A percentile compares a stretch with the other conserved stretches of the same genome.
phyloP scores from a whole-genome alignment of 2,113 vertebrate genomes.

The Lontra canadensis region DNA sequence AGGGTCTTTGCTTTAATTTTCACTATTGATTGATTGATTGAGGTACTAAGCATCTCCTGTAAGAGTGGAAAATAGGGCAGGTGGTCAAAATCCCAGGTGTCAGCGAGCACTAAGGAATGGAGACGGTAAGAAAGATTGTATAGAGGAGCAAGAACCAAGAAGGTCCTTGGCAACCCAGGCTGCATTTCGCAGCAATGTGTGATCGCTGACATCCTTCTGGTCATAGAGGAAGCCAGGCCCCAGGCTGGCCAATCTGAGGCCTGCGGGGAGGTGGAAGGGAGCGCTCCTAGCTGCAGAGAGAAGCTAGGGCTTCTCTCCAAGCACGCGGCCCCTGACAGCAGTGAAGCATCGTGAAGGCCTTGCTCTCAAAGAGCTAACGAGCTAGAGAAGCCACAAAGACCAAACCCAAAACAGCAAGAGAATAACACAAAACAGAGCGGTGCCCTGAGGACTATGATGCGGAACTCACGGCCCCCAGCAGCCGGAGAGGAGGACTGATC shows the following conservation, averaged over 20 bases:
- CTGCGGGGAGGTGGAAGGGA: neutral
- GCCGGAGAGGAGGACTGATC: too few relatives aligned
- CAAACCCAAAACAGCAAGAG: neutral
- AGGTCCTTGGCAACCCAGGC: too few relatives aligned
- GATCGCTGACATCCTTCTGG: neutral
- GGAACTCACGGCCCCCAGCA: rapidly evolving
- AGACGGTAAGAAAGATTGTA: neutral
- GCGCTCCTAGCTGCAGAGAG: neutral
- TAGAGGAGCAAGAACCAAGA: neutral
- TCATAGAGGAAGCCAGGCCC: neutral
- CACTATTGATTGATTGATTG: neutral
- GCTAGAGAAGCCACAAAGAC: neutral
- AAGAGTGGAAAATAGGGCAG: neutral
- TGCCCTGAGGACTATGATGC: neutral
- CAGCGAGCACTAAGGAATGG: neutral
- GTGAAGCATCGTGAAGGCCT: too few relatives aligned
- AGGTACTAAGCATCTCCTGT: neutral
- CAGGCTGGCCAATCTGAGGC: neutral
- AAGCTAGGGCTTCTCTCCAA: neutral
- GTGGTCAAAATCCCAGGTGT: neutral
- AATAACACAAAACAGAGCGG: neutral
- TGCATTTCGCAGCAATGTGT: neutral
- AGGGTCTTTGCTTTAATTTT: neutral
- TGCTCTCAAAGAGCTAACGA: neutral
- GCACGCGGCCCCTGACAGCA: neutral